These are phyloP conservation scores for Petrocephalus sullivani DNA, from an alignment of 2,797 vertebrate species.

Conservation along the genomic window DNA sequence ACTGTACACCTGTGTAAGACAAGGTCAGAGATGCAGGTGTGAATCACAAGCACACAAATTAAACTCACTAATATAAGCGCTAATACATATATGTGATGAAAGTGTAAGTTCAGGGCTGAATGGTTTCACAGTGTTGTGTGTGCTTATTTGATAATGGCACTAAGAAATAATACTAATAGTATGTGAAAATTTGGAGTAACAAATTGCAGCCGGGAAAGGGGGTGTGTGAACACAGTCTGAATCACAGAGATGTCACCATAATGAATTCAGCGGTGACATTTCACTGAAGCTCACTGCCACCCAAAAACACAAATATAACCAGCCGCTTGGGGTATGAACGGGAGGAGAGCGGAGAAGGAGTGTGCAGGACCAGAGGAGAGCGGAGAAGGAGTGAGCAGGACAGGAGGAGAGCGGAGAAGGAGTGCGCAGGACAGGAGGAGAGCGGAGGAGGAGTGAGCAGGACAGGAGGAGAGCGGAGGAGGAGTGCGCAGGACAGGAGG, in stretches of 20 bases:
- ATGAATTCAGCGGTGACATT: neutral
- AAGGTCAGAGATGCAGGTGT: neutral
- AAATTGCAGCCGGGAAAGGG: neutral
- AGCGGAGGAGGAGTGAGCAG: too few species aligned
- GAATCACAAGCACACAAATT: neutral
- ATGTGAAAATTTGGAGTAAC: neutral
- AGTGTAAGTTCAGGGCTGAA: neutral
- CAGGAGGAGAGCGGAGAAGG: neutral
- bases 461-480: neutral
- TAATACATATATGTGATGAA: neutral
- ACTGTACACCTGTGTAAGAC: slow-evolving; percentile 57
- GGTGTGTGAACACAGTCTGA: neutral
- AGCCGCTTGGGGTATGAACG: neutral
- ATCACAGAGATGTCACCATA: neutral
- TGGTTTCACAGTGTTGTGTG: neutral
- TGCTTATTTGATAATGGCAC: neutral
- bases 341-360: neutral
- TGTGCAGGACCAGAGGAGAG: neutral
- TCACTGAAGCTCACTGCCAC: neutral
- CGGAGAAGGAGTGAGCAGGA: too few species aligned
- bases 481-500: neutral
- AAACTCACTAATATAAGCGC: neutral
- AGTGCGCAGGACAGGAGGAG: neutral
- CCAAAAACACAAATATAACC: neutral
- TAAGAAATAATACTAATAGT: neutral